Conservation (phyloP, 2,888 invertebrate species). For the Cephus rjabovi region DNA sequence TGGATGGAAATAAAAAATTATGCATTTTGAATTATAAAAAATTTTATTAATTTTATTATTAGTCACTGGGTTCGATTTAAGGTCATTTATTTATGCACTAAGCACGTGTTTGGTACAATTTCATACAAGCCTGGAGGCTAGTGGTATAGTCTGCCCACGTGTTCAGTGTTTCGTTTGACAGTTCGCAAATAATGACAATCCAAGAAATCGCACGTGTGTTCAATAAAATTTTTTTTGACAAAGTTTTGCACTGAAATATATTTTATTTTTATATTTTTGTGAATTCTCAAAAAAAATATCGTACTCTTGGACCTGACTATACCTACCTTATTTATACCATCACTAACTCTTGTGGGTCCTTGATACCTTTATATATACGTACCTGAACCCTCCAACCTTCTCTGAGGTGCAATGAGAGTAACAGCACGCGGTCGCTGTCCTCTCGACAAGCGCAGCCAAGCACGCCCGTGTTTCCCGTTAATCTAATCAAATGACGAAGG, state of each 20-base stretch:
- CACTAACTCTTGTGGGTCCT: no score
- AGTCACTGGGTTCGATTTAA: background rate
- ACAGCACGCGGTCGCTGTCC: background rate
- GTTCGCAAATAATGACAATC: no score
- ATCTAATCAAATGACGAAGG: slow-evolving; percentile 45
- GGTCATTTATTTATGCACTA: background rate
- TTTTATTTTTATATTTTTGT: no score
- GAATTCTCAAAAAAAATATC: no score
- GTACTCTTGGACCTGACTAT: background rate
- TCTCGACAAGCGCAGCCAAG: background rate
- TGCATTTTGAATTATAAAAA: background rate
- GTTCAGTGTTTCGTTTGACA: no score
- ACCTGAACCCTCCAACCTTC: background rate
- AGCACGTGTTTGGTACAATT: background rate
- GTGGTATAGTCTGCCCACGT: no score
- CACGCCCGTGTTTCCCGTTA: slow-evolving; percentile 21
- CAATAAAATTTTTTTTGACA: no score
- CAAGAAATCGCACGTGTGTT: no score
- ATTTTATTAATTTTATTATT: background rate
- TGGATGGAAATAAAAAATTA: background rate
- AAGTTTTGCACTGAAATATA: no score
- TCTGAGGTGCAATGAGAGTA: background rate
- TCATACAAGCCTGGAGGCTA: background rate
- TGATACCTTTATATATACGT: background rate
- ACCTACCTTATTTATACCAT: background rate